Evolutionary conservation across 2,888 invertebrate species (phyloP), one percentile per base, ranked within the genome.

Genomic region (Papilio gigon): DNA sequence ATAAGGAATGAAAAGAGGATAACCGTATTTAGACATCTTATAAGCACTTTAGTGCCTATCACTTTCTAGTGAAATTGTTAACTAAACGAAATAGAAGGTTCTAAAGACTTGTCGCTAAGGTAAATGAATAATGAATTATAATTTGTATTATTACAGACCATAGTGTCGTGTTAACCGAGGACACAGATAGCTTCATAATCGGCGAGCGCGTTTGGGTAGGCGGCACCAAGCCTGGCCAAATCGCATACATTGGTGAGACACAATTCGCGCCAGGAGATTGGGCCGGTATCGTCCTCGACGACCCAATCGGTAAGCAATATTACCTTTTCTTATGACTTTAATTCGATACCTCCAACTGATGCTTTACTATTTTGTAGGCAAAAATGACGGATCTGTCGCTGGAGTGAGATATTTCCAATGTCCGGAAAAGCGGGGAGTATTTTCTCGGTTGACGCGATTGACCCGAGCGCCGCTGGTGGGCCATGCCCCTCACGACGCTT

Each of bases 231-330:
- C 95, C 97, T 2, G 99, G 98, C 40, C 95, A 96, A 82, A 97
- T 99, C 76, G 97, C 98, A 47, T 99, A 96, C 87, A 96, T 98
- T 68, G 98, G 99, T 35, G 97, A 97, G 82, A 98, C 98, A 64
- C 97, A 98, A 86, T 99, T 99, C 91, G 99, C 98, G 17, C 97
- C 98, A 22, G 99, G 99, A 71, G 98, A 99, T 75, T 99, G 99
- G 99, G 99, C 98, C 61, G 99, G 99, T 62, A 95, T 99, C 71
- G 99, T 98, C 71, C 94, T 99, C 75, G 99, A 99, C 87, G 97
- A 98, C 77, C 95, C 98, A 47, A 96, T 97, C 80, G 99, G 99
- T 96, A 93, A 91, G 92, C 75, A 47, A 68, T 63, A 27, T 22
- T 20, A 2, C 11, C 53, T 61, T 50, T 62, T 27, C 33, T 58